phyloP scores from a whole-genome alignment of 2,797 vertebrate genomes.

The Betta splendens region DNA sequence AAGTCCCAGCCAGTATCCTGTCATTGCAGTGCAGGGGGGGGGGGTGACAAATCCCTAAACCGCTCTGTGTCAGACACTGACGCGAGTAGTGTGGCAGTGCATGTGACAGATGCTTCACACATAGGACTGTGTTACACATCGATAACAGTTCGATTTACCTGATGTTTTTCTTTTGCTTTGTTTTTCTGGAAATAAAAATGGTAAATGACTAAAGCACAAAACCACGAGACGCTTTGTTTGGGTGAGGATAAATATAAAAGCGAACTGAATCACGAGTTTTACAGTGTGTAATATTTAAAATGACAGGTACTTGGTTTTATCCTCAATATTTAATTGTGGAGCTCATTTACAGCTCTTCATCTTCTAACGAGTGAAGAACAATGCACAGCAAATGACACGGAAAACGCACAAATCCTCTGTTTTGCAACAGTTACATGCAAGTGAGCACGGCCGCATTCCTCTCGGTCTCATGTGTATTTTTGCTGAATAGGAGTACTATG shows the following conservation, averaged over 20 bases:
- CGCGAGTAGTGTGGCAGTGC: constrained; percentile 55
- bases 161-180: constrained; percentile 29
- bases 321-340: constrained; percentile 8
- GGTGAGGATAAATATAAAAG: no score
- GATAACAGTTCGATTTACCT: constrained; percentile 50
- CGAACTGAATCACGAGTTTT: constrained; percentile 2
- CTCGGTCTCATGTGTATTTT: constrained; percentile 44
- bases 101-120: constrained; percentile 63
- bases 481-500: constrained; percentile 77
- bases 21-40: constrained; percentile 72
- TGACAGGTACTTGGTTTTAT: constrained; percentile 2
- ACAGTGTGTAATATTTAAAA: background rate
- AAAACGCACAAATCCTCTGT: constrained; percentile 32
- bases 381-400: constrained; percentile 4
- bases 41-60: constrained; percentile 72
- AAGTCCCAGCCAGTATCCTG: constrained; percentile 76
- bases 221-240: constrained; percentile 33
- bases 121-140: constrained; percentile 42
- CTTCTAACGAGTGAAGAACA: background rate
- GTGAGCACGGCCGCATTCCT: constrained; percentile 55
- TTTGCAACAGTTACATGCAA: constrained; percentile 31
- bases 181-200: constrained; percentile 21
- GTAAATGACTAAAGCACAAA: constrained; percentile 40
- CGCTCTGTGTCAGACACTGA: constrained; percentile 66
- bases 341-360: constrained; percentile 1